Base-by-base conservation (phyloP, 2,113 vertebrate species). In the Alligator sinensis region DNA sequence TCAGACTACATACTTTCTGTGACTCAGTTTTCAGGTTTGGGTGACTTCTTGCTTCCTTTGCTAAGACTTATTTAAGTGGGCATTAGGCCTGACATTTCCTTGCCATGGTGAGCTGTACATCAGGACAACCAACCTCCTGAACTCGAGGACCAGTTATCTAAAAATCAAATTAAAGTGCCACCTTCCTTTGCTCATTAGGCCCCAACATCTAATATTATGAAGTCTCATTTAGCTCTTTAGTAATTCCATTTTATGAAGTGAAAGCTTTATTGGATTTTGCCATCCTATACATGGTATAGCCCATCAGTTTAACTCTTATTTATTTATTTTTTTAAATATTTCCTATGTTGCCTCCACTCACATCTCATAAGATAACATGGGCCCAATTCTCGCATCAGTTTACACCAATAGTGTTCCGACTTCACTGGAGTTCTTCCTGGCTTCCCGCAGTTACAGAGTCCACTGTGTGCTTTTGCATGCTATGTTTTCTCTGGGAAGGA, bases 1-100 rank as follows among this genome's bases (percentile, higher is more conserved):
- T 34, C 34, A 34, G 34, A 34, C 34, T 34, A 34, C 34, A 34
- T 34, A 34, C 34, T 34, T 34, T 22, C 77, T 0, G 0, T 3
- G 16, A 34, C 78, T n/a, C 28, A 9, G 17, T 28, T 66, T 14
- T 59, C 4, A 28, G n/a, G 57, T 16, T 79, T 27, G 61, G 80
- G 5, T 58, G 57, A 55, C 64, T n/a, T 57, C 59, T 59, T 14
- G 68, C 55, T 34, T 0, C 3, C 47, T 92, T 80, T 54, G 18
- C 30, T 19, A 77, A 77, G 62, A 58, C 38, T 64, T 72, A 30
- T 63, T 77, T 17, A 24, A 87, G 11, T 3, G 10, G 5, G 3
- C n/a, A 27, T 28, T 4, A 2, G 1, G 0, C 63, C 16, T 74
- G 34, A 25, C 9, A 59, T 77, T 77, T 80, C 62, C 55, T 4